These are phyloP conservation scores for Leptopilina drosophilae DNA, from an alignment of 2,888 invertebrate species.

Conservation along the genomic window DNA sequence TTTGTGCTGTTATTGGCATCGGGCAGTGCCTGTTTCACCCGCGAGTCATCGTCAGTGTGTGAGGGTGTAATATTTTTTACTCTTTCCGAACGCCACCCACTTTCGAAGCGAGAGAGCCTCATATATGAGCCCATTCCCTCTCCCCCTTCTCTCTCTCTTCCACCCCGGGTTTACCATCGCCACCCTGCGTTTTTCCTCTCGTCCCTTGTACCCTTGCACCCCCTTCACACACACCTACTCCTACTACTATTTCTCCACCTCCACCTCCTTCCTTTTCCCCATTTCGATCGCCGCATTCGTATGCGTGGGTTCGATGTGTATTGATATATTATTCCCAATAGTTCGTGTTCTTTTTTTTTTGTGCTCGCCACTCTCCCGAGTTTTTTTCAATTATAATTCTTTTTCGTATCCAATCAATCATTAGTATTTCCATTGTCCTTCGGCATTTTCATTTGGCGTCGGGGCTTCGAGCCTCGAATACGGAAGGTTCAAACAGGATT, in stretches of 20 bases:
- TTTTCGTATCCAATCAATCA: constrained; percentile 78
- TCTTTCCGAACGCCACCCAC: constrained; percentile 67
- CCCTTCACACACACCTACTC: constrained; percentile 35
- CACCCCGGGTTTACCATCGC: constrained; percentile 53
- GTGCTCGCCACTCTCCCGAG: constrained; percentile 70
- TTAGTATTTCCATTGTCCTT: constrained; percentile 78
- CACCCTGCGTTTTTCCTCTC: constrained; percentile 48
- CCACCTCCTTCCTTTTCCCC: constrained; percentile 45
- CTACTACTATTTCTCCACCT: too few relatives aligned
- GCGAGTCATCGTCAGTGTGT: constrained; percentile 68
- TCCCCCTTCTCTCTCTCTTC: constrained; percentile 45
- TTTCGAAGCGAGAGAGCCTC: constrained; percentile 49
- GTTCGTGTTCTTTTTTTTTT: constrained; percentile 72
- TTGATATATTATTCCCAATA: constrained; percentile 78
- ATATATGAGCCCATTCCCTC: constrained; percentile 44
- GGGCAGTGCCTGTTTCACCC: constrained; percentile 73
- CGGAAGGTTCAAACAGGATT: constrained; percentile 57
- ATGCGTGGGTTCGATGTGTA: constrained; percentile 77
- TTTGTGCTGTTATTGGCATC: constrained; percentile 73
- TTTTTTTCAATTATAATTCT: constrained; percentile 77
- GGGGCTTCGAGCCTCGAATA: constrained; percentile 64
- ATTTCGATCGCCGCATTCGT: constrained; percentile 70
- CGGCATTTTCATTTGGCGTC: constrained; percentile 77
- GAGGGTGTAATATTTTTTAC: constrained; percentile 76
- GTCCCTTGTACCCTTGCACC: constrained; percentile 57